Base-by-base conservation (phyloP, 2,113 vertebrate species). In the Stegostoma tigrinum region DNA sequence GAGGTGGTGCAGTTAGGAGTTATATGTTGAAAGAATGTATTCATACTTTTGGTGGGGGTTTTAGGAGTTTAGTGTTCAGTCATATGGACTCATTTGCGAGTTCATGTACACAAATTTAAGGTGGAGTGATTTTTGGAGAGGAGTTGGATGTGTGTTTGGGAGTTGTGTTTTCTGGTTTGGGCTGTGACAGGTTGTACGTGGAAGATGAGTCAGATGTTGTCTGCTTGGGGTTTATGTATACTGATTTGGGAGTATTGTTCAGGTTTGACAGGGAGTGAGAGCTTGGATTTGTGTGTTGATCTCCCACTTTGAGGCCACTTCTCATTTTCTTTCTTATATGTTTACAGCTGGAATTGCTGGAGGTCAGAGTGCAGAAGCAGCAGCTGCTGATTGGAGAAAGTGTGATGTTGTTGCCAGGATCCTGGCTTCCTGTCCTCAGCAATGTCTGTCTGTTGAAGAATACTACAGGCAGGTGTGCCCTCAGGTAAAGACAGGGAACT, bases 351-450 rank as follows among this genome's bases (percentile, higher is more conserved):
- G 89, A 66, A 27, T 21, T 0, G 97, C 96, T 95, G 97, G 97
- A 0, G 97, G 97, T 3, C 96, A 95, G 5, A 96, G 96, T 12
- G 96, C 97, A 0, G 98, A 98, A 95, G 97, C 96, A 15, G 97
- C 96, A 2, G 97, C 98, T 83, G 97, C 98, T 17, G 98, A 99
- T 97, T 99, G 99, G 99, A 98, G 96, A 96, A 99, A 98, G 95
- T 99, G 99, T 5, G 98, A 99, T 1, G 70, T 96, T 30, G 97
- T 99, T 23, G 99, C 99, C 45, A 98, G 97, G 97, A 98, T 99
- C 96, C 97, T 99, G 96, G 97, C 98, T 0, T 97, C 98, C n/a
- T 99, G 98, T 96, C 99, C 99, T 10, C 98, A 99, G 96, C 99
- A 99, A 97, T 98, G 98, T 15, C 96, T 98, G 38, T 99, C 98